phyloP scores from a whole-genome alignment of 2,888 invertebrate species.

The Achlya flavicornis region DNA sequence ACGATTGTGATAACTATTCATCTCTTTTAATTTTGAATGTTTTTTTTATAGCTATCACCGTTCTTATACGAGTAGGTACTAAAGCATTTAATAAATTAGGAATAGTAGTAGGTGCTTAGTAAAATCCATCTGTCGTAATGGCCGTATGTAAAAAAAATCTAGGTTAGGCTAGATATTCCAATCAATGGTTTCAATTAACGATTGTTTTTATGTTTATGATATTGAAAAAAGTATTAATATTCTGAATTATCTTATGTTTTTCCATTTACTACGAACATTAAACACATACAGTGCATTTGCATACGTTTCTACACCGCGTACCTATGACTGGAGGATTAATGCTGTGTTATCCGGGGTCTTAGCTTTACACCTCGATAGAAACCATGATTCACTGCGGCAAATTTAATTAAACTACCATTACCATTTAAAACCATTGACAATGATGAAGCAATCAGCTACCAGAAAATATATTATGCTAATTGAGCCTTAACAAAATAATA shows the following conservation, averaged over 20 bases:
- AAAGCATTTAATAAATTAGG: too few species aligned
- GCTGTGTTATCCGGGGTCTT: slow-evolving; percentile 53
- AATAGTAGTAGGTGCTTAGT: too few species aligned
- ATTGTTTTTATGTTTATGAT: too few species aligned
- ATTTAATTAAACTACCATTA: slow-evolving; percentile 18
- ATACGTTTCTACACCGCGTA: slow-evolving; percentile 64
- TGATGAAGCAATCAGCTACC: not conserved
- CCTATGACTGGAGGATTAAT: slow-evolving; percentile 64
- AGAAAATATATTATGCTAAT: not conserved
- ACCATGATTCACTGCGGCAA: slow-evolving; percentile 12
- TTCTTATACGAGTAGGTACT: too few species aligned
- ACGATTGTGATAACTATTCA: too few species aligned
- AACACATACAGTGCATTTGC: slow-evolving; percentile 73
- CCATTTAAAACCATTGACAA: not conserved
- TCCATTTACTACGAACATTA: slow-evolving; percentile 51
- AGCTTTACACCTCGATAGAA: slow-evolving; percentile 41
- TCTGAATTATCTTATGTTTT: slow-evolving; percentile 31
- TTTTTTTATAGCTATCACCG: too few species aligned
- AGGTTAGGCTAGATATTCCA: too few species aligned
- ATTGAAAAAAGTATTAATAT: not conserved
- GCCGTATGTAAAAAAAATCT: too few species aligned
- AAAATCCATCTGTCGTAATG: too few species aligned
- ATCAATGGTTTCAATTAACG: too few species aligned
- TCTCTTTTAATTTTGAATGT: too few species aligned
- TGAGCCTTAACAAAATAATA: too few species aligned